These are phyloP conservation scores for Sarcophaga carnaria DNA, from an alignment of 2,888 invertebrate species.

Conservation along the genomic window DNA sequence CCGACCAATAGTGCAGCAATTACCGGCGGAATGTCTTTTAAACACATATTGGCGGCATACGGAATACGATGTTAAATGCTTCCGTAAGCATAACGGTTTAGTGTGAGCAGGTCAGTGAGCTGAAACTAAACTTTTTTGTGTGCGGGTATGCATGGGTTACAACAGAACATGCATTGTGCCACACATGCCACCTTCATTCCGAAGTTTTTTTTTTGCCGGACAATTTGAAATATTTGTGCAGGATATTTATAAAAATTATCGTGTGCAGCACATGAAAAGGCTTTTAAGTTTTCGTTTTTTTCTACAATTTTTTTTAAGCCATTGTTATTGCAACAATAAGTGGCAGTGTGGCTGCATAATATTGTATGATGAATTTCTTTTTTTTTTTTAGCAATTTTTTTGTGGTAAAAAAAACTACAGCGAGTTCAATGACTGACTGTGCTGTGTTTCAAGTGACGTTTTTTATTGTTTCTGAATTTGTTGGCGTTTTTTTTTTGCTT, in stretches of 20 bases:
- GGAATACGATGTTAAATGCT: conserved; percentile 16
- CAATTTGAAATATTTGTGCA: conserved; percentile 38
- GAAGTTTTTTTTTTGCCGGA: conserved; percentile 31
- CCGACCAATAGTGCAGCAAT: conserved; percentile 13
- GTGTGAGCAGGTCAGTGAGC: conserved; percentile 28
- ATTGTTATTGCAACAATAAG: conserved; percentile 37
- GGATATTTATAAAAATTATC: conserved; percentile 52
- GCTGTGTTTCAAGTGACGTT: conserved; percentile 47
- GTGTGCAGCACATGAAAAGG: conserved; percentile 33
- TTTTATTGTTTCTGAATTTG: conserved; percentile 30
- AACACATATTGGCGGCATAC: too few relatives aligned
- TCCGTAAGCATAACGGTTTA: conserved; percentile 37
- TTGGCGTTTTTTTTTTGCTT: conserved; percentile 11
- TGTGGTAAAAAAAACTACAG: conserved; percentile 18
- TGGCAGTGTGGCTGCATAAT: conserved; percentile 26
- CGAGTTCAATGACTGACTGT: conserved; percentile 62
- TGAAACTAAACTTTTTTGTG: conserved; percentile 20
- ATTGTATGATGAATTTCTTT: background rate
- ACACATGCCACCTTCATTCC: conserved; percentile 38
- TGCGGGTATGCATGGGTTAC: background rate
- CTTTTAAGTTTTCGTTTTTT: background rate
- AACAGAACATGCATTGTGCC: conserved; percentile 23
- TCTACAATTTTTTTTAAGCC: too few relatives aligned
- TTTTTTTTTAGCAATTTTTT: too few relatives aligned
- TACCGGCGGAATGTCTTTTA: background rate